Conservation (phyloP, 2,797 vertebrate species). For the Todus mexicanus region DNA sequence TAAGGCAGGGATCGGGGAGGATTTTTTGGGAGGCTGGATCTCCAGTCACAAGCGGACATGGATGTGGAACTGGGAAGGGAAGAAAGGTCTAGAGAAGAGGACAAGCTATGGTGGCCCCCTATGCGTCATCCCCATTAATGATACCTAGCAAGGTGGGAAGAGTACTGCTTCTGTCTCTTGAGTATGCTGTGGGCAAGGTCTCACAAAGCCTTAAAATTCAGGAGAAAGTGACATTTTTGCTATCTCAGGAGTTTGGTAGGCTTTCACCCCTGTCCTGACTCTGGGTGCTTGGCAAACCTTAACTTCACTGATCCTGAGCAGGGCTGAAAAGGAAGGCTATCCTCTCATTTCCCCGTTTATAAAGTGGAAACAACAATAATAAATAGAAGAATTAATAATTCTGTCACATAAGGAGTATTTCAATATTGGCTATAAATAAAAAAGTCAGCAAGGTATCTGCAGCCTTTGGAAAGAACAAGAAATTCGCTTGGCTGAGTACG, state of each 20-base stretch:
- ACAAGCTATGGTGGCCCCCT: neutral
- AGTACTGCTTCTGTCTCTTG: neutral
- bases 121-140: neutral
- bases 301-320: neutral
- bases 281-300: neutral
- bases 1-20: neutral
- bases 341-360: neutral
- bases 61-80: neutral
- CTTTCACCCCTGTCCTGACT: neutral
- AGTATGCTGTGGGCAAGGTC: neutral
- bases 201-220: neutral
- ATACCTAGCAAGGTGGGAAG: neutral
- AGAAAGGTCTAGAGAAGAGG: neutral
- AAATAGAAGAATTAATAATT: neutral
- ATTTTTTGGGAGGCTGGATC: neutral
- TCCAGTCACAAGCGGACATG: accelerated
- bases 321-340: neutral
- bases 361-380: neutral
- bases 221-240: neutral
- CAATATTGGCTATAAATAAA: neutral
- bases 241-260: neutral
- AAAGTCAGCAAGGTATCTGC: neutral
- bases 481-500: neutral
- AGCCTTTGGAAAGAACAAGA: neutral
- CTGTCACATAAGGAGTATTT: neutral